Conservation (phyloP, 2,888 invertebrate genomes). For the Smittia sp. region DNA sequence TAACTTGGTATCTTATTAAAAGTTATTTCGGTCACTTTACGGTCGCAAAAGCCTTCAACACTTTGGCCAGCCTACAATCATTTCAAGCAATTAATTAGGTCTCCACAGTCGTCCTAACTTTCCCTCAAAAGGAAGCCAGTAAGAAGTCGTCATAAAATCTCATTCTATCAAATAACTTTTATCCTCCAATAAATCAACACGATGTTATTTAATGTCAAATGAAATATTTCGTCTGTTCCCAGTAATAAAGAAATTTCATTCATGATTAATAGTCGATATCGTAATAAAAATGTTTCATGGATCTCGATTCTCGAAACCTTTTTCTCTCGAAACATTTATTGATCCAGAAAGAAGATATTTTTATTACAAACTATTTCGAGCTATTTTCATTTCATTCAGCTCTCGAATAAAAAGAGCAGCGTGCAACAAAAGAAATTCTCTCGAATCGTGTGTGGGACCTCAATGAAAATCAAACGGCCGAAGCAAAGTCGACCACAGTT, state of each 20-base stretch:
- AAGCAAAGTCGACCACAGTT: neutral
- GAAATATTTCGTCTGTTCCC: neutral
- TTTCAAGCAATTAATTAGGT: neutral
- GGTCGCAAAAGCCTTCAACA: no score
- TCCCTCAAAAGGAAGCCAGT: neutral
- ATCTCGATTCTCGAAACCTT: neutral
- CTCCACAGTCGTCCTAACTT: neutral
- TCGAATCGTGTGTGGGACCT: slow-evolving; percentile 4
- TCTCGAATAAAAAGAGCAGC: neutral
- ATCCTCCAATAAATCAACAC: slow-evolving; percentile 17
- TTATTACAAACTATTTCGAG: neutral
- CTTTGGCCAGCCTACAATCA: no score
- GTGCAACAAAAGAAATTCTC: neutral
- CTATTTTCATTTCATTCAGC: neutral
- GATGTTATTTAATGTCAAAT: neutral
- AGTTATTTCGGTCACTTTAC: no score
- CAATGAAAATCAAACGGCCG: neutral
- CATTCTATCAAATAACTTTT: neutral
- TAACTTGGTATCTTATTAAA: no score
- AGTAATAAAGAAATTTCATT: slow-evolving; percentile 20
- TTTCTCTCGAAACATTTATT: slow-evolving; percentile 2
- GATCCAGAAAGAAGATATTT: slow-evolving; percentile 17
- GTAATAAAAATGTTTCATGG: slow-evolving; percentile 13
- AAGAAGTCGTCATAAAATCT: neutral
- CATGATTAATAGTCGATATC: slow-evolving; percentile 3